A percentile compares a stretch with the other conserved stretches of the same genome.
These are phyloP conservation scores for Myathropa florea DNA, from an alignment of 2,888 invertebrate genomes.

Conservation along the genomic window DNA sequence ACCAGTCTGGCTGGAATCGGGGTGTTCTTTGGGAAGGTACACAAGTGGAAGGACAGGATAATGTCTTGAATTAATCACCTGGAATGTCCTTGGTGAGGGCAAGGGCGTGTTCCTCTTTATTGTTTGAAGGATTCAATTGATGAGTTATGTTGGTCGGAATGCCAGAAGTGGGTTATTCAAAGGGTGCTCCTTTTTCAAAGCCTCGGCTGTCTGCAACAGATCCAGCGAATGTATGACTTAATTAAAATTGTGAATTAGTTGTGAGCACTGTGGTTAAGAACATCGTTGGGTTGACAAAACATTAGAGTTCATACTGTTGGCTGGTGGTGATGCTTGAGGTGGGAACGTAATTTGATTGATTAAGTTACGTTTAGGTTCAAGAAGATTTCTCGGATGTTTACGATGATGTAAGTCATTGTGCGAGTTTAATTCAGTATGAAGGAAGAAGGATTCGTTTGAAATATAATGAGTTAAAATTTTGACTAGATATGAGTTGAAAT, in stretches of 20 bases:
- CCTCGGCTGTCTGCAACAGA: not conserved
- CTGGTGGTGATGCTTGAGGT: not conserved
- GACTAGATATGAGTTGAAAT: too few relatives aligned
- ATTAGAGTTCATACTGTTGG: not conserved
- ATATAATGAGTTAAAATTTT: too few relatives aligned
- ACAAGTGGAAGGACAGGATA: constrained; percentile 59
- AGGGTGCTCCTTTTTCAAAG: not conserved
- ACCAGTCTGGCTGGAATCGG: not conserved
- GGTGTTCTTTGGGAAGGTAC: constrained; percentile 30
- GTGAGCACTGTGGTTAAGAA: not conserved
- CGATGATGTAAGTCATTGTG: too few relatives aligned
- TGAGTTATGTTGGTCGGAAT: constrained; percentile 12
- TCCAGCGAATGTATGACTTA: not conserved
- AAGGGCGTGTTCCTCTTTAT: constrained; percentile 5
- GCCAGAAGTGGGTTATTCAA: not conserved
- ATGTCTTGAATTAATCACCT: constrained; percentile 67
- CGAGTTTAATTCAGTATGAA: too few relatives aligned
- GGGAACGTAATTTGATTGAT: too few relatives aligned
- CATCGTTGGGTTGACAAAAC: not conserved
- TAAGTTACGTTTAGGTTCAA: too few relatives aligned
- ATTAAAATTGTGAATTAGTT: not conserved
- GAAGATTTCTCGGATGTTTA: too few relatives aligned
- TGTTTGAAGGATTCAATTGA: constrained; percentile 34
- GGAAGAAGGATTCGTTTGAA: too few relatives aligned
- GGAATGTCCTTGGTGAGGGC: constrained; percentile 40